Base-by-base conservation (phyloP, 1,140 invertebrate genomes). In the Papilio aristodemus region DNA sequence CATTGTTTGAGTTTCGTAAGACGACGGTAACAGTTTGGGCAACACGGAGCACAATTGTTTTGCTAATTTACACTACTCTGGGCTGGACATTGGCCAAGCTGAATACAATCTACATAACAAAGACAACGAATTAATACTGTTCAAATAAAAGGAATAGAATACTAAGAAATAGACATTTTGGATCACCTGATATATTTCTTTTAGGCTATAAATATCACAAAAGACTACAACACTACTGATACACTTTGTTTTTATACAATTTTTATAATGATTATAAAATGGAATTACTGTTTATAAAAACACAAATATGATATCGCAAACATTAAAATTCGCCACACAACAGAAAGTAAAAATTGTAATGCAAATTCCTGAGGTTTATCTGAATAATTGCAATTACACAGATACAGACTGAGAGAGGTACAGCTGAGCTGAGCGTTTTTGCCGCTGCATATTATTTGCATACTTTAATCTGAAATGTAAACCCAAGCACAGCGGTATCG, bases 301-400 rank as follows among this genome's bases (percentile, higher is more conserved):
- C n/a, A n/a, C n/a, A n/a, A n/a, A n/a, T n/a, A n/a, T n/a, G n/a
- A n/a, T n/a, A n/a, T 22, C 46, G 19, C 22, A 25, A 54, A 54
- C 3, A 54, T 25, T 10, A 54, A 54, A 46, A 50, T 50, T 54
- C 46, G 22, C 4, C 4, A 54, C 8, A 25, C 11, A 19, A 54
- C 10, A 25, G 46, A 54, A 22, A 22, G 46, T 22, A 13, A 54
- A 54, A 54, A 11, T 22, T 54, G 5, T 10, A 4, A 10, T 54
- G 46, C 46, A 22, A 54, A 54, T 54, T 25, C 19, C 46, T 54
- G 46, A 54, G 46, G 19, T 54, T 54, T 25, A 54, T 25, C 46
- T 54, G 46, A 54, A 54, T 54, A 54, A 54, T 54, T 54, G 19
- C 46, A 54, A 54, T 54, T 22, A 54, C 17, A 25, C 19, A 22